Base-by-base conservation (phyloP, 2,888 invertebrate genomes). In the Caenorhabditis panamensis region DNA sequence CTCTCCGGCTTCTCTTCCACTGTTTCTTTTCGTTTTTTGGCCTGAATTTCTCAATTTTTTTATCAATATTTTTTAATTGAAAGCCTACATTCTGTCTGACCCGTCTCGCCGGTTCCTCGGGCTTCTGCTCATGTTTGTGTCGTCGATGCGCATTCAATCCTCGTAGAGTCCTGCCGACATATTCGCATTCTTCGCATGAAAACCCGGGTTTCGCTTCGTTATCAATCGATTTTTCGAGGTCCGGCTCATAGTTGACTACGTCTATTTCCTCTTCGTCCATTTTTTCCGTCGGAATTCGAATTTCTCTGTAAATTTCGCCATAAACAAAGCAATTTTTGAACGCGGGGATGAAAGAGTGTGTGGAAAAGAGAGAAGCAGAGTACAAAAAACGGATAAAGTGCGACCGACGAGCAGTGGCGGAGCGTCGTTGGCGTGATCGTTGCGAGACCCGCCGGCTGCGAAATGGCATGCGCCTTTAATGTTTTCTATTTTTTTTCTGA, bases 211-310 rank as follows among this genome's bases (percentile, higher is more conserved):
- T 26, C 9, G 11, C 13, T 24, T 26, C 26, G 4, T 11, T 53
- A 9, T 6, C 11, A 49, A 24, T 64, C 58, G 28, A 37, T 28
- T 37, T 54, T 37, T 37, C 24, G 16, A 11, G 41, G n/a, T 5
- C 41, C 20, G 62, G 54, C 6, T 58, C 73, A 4, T 49, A 54
- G 59, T 61, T 61, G 3, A 54, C 75, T 6, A 76, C 75, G n/a
- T 76, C 75, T 6, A 76, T 62, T 16, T 76, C 67, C 22, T 76
- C 75, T 3, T 76, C 61, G 13, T 67, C 67, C 75, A 67, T 76
- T 54, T 54, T 54, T 66, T 44, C n/a, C 13, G 9, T n/a, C n/a
- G n/a, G n/a, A n/a, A n/a, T n/a, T n/a, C n/a, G 11, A 20, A 28
- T n/a, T 28, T 51, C 24, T 53, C 31, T 8, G 16, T 71, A 20